phyloP scores from a whole-genome alignment of 2,888 invertebrate genomes.

The Drosophila mayaguana region DNA sequence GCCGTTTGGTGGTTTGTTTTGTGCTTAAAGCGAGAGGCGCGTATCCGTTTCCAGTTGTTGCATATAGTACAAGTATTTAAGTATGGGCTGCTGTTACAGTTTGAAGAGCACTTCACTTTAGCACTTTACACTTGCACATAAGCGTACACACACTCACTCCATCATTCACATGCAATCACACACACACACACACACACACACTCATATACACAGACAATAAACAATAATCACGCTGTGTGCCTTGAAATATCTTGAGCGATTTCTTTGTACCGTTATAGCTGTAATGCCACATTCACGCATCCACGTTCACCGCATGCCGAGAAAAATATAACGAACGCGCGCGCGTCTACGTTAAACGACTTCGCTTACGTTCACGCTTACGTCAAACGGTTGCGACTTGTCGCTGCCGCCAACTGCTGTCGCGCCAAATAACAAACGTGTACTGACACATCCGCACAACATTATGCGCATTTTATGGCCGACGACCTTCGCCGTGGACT shows the following conservation, averaged over 20 bases:
- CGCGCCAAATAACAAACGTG: slow-evolving; percentile 83
- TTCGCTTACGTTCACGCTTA: slow-evolving; percentile 28
- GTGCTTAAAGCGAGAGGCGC: slow-evolving; percentile 50
- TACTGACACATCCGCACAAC: slow-evolving; percentile 80
- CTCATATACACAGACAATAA: slow-evolving; percentile 24
- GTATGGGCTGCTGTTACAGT: slow-evolving; percentile 41
- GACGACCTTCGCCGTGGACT: slow-evolving; percentile 69
- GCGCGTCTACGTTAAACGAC: slow-evolving; percentile 26
- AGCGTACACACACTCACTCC: not conserved
- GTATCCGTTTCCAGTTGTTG: slow-evolving; percentile 79
- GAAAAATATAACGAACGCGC: slow-evolving; percentile 18
- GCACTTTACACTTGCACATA: slow-evolving; percentile 34
- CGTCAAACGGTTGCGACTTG: slow-evolving; percentile 1
- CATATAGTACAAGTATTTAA: slow-evolving; percentile 49
- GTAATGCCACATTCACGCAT: slow-evolving; percentile 33
- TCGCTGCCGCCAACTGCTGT: slow-evolving; percentile 55
- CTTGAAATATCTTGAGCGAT: slow-evolving; percentile 33
- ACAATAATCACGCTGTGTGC: slow-evolving; percentile 34
- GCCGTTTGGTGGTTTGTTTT: slow-evolving; percentile 14
- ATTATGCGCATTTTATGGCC: slow-evolving; percentile 84
- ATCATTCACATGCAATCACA: not conserved
- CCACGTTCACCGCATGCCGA: slow-evolving; percentile 49
- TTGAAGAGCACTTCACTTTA: slow-evolving; percentile 65
- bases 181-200: not conserved
- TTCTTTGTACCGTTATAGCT: slow-evolving; percentile 37